Conservation (phyloP, 2,888 invertebrate genomes). For the Pocota personata region DNA sequence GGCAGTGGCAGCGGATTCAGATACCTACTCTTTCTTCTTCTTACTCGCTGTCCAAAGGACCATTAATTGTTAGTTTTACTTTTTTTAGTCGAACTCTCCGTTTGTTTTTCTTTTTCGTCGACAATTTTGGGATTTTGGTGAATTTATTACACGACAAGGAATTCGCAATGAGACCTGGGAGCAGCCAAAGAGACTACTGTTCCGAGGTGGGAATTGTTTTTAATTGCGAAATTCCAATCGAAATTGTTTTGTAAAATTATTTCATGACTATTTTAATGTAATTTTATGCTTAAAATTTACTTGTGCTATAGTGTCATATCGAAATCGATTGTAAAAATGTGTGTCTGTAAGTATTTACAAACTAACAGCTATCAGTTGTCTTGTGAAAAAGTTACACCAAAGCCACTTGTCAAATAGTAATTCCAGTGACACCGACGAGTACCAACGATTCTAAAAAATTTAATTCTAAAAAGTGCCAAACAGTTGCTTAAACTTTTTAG, state of each 20-base stretch:
- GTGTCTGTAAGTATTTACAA: too few species aligned
- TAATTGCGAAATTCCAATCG: slow-evolving; percentile 44
- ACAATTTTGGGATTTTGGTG: slow-evolving; percentile 48
- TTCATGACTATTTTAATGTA: neutral
- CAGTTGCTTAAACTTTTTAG: too few species aligned
- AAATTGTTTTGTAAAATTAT: slow-evolving; percentile 36
- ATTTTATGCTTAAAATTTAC: neutral
- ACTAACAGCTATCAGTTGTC: too few species aligned
- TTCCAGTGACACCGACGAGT: too few species aligned
- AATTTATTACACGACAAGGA: slow-evolving; percentile 58
- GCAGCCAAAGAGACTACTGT: neutral
- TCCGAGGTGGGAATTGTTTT: slow-evolving; percentile 45
- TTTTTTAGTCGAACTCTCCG: neutral
- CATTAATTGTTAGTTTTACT: slow-evolving; percentile 37
- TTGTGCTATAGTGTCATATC: too few species aligned
- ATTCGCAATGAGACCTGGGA: slow-evolving; percentile 40
- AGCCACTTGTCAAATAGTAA: too few species aligned
- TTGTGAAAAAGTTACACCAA: too few species aligned
- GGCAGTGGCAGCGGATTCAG: slow-evolving; percentile 45
- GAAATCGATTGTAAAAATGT: too few species aligned
- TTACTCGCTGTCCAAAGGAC: slow-evolving; percentile 35
- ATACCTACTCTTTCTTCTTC: slow-evolving; percentile 41
- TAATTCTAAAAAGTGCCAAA: too few species aligned
- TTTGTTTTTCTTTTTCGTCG: slow-evolving; percentile 22
- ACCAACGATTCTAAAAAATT: too few species aligned